phyloP scores from a whole-genome alignment of 30 jellyfish, hydroid and myxozoan species.

The Aurelia sp. region DNA sequence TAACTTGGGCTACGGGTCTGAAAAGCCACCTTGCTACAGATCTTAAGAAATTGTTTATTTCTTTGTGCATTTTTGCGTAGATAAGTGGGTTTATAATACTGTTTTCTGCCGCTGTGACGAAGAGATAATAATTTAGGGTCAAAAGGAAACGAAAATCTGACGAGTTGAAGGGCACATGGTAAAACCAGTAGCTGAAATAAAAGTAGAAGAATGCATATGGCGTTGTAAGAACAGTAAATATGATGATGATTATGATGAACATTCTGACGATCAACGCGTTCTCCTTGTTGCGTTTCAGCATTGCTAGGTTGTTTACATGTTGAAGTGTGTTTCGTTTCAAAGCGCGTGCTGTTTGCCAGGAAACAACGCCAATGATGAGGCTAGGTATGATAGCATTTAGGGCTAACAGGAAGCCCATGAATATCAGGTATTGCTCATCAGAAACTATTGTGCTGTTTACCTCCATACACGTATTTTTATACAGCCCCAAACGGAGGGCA shows the following conservation, averaged over 20 bases:
- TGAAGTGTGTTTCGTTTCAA: conserved; percentile 27
- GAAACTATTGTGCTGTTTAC: no score
- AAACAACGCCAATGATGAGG: conserved; percentile 14
- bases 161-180: no score
- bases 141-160: not conserved
- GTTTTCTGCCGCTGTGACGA: conserved; percentile 26
- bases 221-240: conserved; percentile 32
- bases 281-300: conserved; percentile 33
- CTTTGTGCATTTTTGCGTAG: conserved; percentile 50
- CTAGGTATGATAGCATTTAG: conserved; percentile 13
- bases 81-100: conserved; percentile 27
- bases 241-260: conserved; percentile 42
- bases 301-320: conserved; percentile 50
- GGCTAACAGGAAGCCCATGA: not conserved
- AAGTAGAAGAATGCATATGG: conserved; percentile 46
- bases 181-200: not conserved
- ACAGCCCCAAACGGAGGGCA: not conserved
- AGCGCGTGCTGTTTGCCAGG: conserved; percentile 35
- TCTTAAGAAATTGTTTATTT: not conserved
- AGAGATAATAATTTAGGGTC: conserved; percentile 10
- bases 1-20: no score
- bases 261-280: conserved; percentile 26
- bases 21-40: no score
- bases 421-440: no score
- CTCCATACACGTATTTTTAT: no score